phyloP scores from a whole-genome alignment of 2,888 invertebrate species.

The Globia sparganii region DNA sequence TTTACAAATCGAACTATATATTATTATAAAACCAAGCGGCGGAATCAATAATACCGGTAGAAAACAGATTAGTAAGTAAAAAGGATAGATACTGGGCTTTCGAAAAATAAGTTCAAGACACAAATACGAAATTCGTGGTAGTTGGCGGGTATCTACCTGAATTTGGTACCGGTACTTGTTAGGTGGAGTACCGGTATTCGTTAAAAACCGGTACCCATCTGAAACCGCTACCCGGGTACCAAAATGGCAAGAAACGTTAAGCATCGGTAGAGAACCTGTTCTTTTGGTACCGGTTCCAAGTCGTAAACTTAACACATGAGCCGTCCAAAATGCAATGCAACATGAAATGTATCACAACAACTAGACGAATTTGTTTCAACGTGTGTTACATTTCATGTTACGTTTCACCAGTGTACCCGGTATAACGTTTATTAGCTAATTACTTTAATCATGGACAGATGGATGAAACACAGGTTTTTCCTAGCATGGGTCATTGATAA shows the following conservation, averaged over 20 bases:
- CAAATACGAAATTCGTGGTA: no score
- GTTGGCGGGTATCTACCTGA: background rate
- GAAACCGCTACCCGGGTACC: background rate
- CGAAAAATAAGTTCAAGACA: background rate
- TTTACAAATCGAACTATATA: no score
- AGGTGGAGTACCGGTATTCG: background rate
- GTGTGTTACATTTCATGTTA: no score
- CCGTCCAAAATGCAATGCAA: background rate
- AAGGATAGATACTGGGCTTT: background rate
- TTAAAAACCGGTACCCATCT: background rate
- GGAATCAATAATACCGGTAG: no score
- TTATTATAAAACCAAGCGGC: no score
- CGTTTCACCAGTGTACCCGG: background rate
- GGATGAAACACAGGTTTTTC: no score
- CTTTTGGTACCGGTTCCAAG: background rate
- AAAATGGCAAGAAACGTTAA: background rate
- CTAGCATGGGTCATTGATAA: background rate
- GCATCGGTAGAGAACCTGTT: no score
- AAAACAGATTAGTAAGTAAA: background rate
- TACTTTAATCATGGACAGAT: no score
- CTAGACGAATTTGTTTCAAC: background rate
- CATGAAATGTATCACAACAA: background rate
- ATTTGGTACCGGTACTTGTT: background rate
- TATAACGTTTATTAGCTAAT: background rate
- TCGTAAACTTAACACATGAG: background rate